Conservation (phyloP, 2,113 vertebrate species). For the Psilopogon haemacephalus region DNA sequence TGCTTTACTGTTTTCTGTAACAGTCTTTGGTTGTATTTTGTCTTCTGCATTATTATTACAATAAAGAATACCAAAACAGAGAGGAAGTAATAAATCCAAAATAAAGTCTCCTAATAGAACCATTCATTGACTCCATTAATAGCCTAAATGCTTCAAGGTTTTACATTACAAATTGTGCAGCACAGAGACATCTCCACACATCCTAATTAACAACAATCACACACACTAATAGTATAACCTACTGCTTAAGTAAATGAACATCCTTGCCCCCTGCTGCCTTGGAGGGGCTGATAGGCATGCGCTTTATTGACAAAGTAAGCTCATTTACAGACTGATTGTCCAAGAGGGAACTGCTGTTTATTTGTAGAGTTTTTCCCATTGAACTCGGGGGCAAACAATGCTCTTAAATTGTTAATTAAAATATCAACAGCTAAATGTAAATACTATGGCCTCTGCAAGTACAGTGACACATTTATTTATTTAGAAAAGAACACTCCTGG, state of each 20-base stretch:
- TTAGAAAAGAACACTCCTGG: constrained; percentile 8
- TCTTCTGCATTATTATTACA: not conserved
- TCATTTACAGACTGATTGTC: constrained; percentile 83
- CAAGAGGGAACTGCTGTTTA: constrained; percentile 84
- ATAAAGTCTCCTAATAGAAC: constrained; percentile 37
- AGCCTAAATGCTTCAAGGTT: constrained; percentile 71
- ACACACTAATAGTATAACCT: constrained; percentile 82
- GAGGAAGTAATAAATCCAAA: not conserved
- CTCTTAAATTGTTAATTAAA: constrained; percentile 83
- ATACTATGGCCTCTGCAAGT: constrained; percentile 60
- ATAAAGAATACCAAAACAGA: constrained; percentile 44
- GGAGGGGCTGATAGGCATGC: constrained; percentile 79
- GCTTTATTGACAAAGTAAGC: constrained; percentile 84
- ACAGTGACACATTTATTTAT: constrained; percentile 41
- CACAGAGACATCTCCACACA: constrained; percentile 69
- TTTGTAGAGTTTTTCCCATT: constrained; percentile 79
- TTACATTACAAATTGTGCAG: constrained; percentile 71
- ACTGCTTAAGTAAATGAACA: constrained; percentile 87
- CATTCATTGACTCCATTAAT: constrained; percentile 77
- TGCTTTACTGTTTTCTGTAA: not conserved
- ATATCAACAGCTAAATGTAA: constrained; percentile 79
- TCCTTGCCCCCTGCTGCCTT: constrained; percentile 80
- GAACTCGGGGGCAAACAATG: constrained; percentile 78
- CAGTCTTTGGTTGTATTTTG: not conserved
- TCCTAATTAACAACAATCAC: constrained; percentile 85